Conservation (phyloP, 1,140 invertebrate species). For the Tetranychus urticae region DNA sequence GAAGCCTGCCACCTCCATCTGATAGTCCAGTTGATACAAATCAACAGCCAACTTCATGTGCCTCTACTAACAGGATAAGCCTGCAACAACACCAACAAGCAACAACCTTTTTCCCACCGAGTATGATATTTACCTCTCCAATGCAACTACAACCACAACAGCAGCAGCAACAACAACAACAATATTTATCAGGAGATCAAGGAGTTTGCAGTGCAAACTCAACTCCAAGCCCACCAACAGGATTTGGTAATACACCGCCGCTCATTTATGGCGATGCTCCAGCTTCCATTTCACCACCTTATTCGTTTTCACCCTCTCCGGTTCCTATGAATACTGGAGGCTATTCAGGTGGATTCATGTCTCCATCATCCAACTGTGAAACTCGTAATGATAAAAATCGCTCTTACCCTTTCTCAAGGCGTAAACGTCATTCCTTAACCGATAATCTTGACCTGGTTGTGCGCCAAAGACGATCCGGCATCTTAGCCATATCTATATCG, state of each 20-base stretch:
- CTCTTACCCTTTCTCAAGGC: not conserved
- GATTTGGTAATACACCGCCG: not conserved
- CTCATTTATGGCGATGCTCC: not conserved
- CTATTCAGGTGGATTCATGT: not conserved
- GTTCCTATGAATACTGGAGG: not conserved
- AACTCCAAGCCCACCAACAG: not conserved
- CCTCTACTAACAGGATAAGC: conserved; percentile 23
- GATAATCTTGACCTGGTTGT: conserved; percentile 1
- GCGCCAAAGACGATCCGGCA: not conserved
- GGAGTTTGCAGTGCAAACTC: not conserved
- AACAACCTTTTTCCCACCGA: not conserved
- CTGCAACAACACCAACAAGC: not conserved
- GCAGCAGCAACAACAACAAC: not conserved
- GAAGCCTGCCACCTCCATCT: too few relatives aligned
- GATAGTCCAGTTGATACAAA: conserved; percentile 29
- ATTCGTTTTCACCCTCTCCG: not conserved
- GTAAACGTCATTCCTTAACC: conserved; percentile 10
- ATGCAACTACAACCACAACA: not conserved
- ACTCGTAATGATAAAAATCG: not conserved
- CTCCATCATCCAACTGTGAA: not conserved
- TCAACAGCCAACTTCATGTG: conserved; percentile 25
- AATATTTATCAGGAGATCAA: not conserved
- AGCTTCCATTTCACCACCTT: not conserved
- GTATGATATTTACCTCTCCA: not conserved
- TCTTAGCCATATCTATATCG: not conserved